These are phyloP conservation scores for Tragelaphus strepsiceros DNA, from an alignment of 2,113 vertebrate genomes.

Conservation along the genomic window DNA sequence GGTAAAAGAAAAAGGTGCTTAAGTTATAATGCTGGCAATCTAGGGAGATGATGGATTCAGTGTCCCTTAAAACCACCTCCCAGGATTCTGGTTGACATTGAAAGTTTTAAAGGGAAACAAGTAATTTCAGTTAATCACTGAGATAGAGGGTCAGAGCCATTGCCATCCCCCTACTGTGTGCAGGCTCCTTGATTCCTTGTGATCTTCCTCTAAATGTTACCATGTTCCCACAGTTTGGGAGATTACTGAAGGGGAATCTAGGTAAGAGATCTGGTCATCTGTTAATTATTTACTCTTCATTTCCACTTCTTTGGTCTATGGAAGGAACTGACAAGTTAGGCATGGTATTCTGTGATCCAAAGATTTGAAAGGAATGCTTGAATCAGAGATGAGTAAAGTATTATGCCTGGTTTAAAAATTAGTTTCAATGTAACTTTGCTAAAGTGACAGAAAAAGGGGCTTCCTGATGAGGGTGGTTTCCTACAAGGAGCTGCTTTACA, in stretches of 20 bases:
- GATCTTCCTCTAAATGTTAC: neutral
- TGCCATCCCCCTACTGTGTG: neutral
- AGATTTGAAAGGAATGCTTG: neutral
- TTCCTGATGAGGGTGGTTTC: neutral
- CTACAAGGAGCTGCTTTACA: neutral
- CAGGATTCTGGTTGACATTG: neutral
- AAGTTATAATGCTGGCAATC: neutral
- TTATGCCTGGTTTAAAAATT: neutral
- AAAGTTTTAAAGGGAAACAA: neutral
- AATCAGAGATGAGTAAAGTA: neutral
- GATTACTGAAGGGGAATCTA: neutral
- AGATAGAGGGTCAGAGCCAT: neutral
- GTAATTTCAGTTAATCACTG: neutral
- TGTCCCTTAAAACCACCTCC: neutral
- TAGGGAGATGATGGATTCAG: neutral
- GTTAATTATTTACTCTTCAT: neutral
- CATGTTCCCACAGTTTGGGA: neutral
- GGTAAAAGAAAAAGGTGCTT: neutral
- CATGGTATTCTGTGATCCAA: neutral
- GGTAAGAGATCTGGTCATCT: neutral
- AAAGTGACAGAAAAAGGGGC: neutral
- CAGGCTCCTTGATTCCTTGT: neutral
- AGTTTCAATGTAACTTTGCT: neutral
- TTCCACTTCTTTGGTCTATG: neutral
- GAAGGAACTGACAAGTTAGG: neutral